Evolutionary conservation across 30 jellyfish, hydroid and myxozoan species (phyloP), one percentile per base, ranked within the genome.

Genomic region (Chrysaora quinquecirrha): DNA sequence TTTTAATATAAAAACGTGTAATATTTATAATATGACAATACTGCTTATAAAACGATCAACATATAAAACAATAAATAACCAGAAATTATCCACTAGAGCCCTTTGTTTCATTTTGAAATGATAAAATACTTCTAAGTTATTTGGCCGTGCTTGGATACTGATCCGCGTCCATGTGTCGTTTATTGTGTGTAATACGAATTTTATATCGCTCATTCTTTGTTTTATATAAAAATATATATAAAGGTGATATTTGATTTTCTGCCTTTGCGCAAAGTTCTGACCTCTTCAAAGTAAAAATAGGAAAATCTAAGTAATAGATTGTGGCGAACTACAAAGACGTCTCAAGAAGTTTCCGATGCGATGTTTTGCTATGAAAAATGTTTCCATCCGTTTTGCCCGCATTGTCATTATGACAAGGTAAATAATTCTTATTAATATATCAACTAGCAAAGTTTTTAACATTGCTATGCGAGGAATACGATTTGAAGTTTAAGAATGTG

Each of bases 41-140:
- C 49, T 48, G 84, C 90, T 71, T 48, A 72, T 80, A 80, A 80
- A 80, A 80, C 84, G 90, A 78, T 61, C 89, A 21, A 28, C 49
- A 65, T 74, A 62, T 47, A 60, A 34, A 78, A 62, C 54, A 38
- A 38, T 38, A 38, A 38, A 14, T 14, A 38, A 38, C 54, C 54
- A 6, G 6, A 14, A 38, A 14, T n/a, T 3, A 38, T 38, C 11
- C 54, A 38, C 54, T 14, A 38, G 14, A 14, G 54, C 66, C 46
- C 47, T n/a, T 30, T 68, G 43, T 64, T 80, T 19, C 68, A 52
- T 52, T 52, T 19, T 12, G 19, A 3, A 52, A 52, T 19, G 27
- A 68, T 68, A 80, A 80, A 80, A 80, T 80, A 80, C 71, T 80
- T 80, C 49, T 25, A 80, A 77, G 84, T 77, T 80, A 67, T 54